Base-by-base conservation (phyloP, 2,888 invertebrate species). In the Chymomyza procnemis region DNA sequence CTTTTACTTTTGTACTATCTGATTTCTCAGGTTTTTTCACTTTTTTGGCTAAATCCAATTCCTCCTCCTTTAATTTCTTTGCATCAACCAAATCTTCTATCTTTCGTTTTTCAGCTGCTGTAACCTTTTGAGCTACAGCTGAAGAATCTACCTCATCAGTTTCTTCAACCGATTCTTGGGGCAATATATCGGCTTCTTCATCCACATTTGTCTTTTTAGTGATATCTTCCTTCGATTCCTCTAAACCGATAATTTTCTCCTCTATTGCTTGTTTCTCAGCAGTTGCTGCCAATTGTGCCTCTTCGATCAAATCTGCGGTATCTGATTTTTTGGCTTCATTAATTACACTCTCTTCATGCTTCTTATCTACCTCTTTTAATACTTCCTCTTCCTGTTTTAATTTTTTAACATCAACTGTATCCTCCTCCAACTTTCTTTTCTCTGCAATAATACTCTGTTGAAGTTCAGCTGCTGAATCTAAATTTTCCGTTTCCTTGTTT, bases 381-480 rank as follows among this genome's bases (percentile, higher is more conserved):
- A 50, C 48, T 1, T 18, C 9, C 18, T 6, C 18, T 18, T 52
- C 66, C 16, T 21, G 22, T 4, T 5, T 63, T 2, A 22, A 12
- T 48, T 54, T 34, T 26, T 59, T 21, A 30, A 52, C 26, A 18
- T 9, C 21, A 22, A 21, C 8, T 57, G n/a, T 0, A 6, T 52
- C 2, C 16, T 62, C 4, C 34, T 26, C 9, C 4, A 46, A 22
- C n/a, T 50, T 54, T 5, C 9, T 34, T 18, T 26, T n/a, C 54
- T 34, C 61, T n/a, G 30, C 4, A 5, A 66, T 14, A 21, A 58
- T 66, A 3, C 47, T 12, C 14, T 22, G 56, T 8, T 70, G 71
- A 1, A 41, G 19, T 46, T 69, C 70, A 1, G 70, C 64, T 12
- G 26, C 6, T 6, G 26, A 26, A 26, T 6, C 6, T 64, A 9